These are phyloP conservation scores for Cochlearius cochlearius DNA, from an alignment of 2,113 vertebrate species.

Conservation along the genomic window DNA sequence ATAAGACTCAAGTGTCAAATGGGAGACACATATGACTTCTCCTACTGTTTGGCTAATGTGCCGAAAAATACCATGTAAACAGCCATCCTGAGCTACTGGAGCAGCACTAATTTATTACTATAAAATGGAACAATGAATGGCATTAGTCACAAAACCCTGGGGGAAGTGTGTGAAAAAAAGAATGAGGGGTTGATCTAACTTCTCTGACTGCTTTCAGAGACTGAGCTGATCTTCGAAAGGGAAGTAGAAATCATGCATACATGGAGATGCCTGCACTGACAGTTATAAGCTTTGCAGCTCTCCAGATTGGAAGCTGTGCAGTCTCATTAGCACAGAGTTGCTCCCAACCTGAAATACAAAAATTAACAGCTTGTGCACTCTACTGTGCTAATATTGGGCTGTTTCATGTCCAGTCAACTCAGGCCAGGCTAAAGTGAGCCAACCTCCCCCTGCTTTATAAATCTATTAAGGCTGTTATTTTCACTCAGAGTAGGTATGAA, in stretches of 20 bases:
- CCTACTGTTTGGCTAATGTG: not conserved
- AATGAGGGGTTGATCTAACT: not conserved
- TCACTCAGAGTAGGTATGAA: not conserved
- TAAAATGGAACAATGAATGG: not conserved
- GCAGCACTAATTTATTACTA: not conserved
- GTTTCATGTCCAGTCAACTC: not conserved
- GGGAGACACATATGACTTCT: not conserved
- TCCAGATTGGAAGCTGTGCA: not conserved
- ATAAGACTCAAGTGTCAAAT: not conserved
- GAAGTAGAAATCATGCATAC: not conserved
- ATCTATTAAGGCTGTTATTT: not conserved
- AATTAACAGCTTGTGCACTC: not conserved
- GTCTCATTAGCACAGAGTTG: not conserved
- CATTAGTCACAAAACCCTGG: not conserved
- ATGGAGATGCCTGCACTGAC: not conserved
- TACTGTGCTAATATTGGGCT: not conserved
- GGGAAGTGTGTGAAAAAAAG: not conserved
- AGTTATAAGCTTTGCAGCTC: not conserved
- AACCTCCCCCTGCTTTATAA: not conserved
- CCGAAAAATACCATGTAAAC: not conserved
- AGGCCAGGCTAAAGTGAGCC: not conserved
- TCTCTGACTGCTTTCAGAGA: not conserved
- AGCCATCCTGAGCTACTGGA: not conserved
- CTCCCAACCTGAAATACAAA: not conserved
- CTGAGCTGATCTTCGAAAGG: not conserved